A percentile compares a stretch with the other conserved stretches of the same genome.
Evolutionary conservation across 2,113 vertebrate genomes (phyloP).

Genomic region (Urocolius indicus): DNA sequence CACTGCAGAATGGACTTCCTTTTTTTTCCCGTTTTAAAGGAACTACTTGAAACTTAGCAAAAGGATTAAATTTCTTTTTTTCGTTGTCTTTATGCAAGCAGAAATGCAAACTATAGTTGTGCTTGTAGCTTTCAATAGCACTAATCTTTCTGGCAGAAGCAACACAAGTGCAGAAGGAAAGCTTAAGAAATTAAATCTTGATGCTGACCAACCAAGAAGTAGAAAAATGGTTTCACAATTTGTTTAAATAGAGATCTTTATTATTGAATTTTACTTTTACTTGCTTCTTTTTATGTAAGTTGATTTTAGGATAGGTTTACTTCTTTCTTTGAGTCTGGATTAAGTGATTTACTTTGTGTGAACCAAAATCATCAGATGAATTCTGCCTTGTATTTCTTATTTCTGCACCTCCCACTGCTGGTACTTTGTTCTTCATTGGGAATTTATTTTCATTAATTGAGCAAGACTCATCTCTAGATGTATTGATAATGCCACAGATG

Average conservation of each 20-base stretch:
- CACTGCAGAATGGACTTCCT: not conserved
- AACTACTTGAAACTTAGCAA: not conserved
- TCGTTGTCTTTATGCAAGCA: not conserved
- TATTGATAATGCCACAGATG: not conserved
- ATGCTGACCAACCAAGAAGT: not conserved
- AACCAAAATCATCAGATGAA: not conserved
- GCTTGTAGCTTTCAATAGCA: not conserved
- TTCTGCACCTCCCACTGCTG: not conserved
- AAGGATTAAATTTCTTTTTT: not conserved
- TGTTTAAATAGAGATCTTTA: not conserved
- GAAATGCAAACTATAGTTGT: not conserved
- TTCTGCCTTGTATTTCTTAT: not conserved
- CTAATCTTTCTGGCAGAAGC: not conserved
- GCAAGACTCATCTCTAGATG: not conserved
- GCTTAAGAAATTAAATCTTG: not conserved
- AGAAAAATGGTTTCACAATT: not conserved
- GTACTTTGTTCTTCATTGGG: not conserved
- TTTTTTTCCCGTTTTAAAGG: rapidly evolving
- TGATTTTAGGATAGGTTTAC: not conserved
- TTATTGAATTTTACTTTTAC: not conserved
- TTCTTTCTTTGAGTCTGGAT: not conserved
- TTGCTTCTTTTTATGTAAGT: not conserved
- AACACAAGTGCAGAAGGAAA: not conserved
- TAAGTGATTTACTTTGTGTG: not conserved
- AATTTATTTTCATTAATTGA: not conserved